Evolutionary conservation across 1,140 invertebrate genomes (phyloP).

Genomic region (Bombus polaris): DNA sequence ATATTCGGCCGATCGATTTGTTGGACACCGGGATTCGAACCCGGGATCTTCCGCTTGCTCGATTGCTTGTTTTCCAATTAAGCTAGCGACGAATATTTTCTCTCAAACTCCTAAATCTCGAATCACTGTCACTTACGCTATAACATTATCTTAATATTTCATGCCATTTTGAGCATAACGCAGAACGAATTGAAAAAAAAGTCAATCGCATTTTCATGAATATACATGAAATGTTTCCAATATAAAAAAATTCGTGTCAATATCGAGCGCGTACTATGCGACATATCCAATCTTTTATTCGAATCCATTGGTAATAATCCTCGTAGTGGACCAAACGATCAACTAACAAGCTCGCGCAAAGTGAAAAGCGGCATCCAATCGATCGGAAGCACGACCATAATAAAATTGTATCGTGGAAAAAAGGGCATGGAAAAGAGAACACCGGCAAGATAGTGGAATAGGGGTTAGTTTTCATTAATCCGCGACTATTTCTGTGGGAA

Average conservation of each 20-base stretch:
- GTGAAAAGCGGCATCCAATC: neutral
- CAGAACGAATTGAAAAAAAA: neutral
- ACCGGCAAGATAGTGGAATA: too few species aligned
- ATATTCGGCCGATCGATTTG: neutral
- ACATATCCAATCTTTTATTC: neutral
- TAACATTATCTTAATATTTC: too few species aligned
- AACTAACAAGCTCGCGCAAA: neutral
- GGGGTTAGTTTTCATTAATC: slow-evolving; percentile 3
- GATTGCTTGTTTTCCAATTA: too few species aligned
- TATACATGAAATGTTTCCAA: neutral
- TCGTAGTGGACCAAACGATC: neutral
- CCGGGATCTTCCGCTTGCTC: too few species aligned
- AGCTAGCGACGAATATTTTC: too few species aligned
- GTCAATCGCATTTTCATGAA: neutral
- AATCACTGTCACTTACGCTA: too few species aligned
- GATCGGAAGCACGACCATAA: neutral
- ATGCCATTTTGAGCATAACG: too few species aligned
- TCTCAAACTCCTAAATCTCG: too few species aligned
- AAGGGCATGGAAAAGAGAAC: neutral
- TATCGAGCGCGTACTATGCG: neutral
- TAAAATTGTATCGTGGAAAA: neutral
- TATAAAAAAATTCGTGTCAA: neutral
- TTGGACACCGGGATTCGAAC: too few species aligned
- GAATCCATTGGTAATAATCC: neutral
- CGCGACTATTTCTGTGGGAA: neutral